Evolutionary conservation across 2,888 invertebrate genomes (phyloP), one percentile per base, ranked within the genome.

Genomic region (Pherbina coryleti): DNA sequence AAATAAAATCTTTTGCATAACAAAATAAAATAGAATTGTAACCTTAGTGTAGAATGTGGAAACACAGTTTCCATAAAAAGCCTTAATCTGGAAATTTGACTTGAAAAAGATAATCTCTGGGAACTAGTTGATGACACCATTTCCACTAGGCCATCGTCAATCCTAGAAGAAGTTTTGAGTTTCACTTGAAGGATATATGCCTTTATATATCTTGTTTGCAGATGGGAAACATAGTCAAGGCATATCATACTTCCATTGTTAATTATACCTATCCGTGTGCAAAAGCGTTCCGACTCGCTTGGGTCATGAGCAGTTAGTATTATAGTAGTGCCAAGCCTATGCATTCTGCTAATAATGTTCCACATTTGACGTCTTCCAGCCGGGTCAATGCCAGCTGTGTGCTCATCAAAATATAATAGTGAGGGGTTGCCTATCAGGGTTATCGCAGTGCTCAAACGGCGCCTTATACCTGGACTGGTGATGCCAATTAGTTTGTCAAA

Each of bases 241-340:
- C 37, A 53, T 7, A 25, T 9, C 31, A 75, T 14, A 17, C n/a
- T 37, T 0, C 85, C 85, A 3, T 81, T 77, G 2, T 34, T 34
- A 0, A 85, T 55, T 3, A 83, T 19, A 0, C 82, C 81, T 0
- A 71, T 70, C 0, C 82, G 81, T 5, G 74, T 51, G 37, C 85
- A 85, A 76, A 85, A 28, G 0, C 80, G 71, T 69, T 84, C 85
- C 55, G 77, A 67, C 17, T 84, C 85, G 51, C 78, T 37, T 93
- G 90, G 70, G 92, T 93, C 90, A 93, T 95, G 88, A 8, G 78
- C 82, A 1, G 84, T 80, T 7, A 73, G 83, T 0, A 85, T 3
- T 9, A 85, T 82, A 31, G 82, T 81, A 44, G 71, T 64, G 19
- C 85, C 85, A 2, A 75, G 79, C 2, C 73, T 17, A 25, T 79